These are phyloP conservation scores for Lates calcarifer DNA, from an alignment of 2,113 vertebrate genomes.

Conservation along the genomic window DNA sequence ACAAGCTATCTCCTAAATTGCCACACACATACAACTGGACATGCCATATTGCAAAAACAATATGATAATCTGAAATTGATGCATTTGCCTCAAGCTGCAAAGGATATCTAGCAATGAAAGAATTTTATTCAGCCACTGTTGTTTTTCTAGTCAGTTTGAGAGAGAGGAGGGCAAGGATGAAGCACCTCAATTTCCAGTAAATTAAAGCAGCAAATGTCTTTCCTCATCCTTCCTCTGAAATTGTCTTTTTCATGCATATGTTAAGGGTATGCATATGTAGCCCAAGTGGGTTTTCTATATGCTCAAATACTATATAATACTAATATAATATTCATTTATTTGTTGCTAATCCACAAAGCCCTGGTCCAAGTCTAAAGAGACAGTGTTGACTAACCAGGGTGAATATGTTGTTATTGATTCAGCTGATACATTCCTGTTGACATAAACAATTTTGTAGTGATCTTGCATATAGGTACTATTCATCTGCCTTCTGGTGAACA, in stretches of 20 bases:
- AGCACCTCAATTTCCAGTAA: slow-evolving; percentile 1
- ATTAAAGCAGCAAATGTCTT: slow-evolving; percentile 5
- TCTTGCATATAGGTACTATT: slow-evolving; percentile 1
- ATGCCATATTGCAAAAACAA: slow-evolving; percentile 52
- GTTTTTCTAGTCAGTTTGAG: slow-evolving; percentile 46
- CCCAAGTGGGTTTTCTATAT: neutral
- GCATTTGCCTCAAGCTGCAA: slow-evolving; percentile 51
- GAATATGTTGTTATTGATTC: neutral
- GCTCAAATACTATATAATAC: neutral
- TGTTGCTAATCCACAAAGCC: neutral
- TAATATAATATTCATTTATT: slow-evolving; percentile 17
- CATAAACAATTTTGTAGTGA: slow-evolving; percentile 14
- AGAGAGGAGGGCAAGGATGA: slow-evolving; percentile 24
- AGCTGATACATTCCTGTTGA: slow-evolving; percentile 48
- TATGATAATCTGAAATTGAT: slow-evolving; percentile 37
- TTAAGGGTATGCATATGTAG: neutral
- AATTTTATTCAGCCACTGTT: slow-evolving; percentile 63
- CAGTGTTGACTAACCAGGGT: neutral
- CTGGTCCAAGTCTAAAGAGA: slow-evolving; percentile 2
- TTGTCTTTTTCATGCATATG: neutral
- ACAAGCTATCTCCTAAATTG: slow-evolving; percentile 53
- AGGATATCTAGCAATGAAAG: slow-evolving; percentile 52
- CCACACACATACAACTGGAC: slow-evolving; percentile 60
- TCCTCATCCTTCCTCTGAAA: neutral
- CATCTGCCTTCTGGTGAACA: neutral